A percentile compares a stretch with the other conserved stretches of the same genome.
Evolutionary conservation across 2,797 vertebrate genomes (phyloP).

Genomic region (Rhinichthys osculus): DNA sequence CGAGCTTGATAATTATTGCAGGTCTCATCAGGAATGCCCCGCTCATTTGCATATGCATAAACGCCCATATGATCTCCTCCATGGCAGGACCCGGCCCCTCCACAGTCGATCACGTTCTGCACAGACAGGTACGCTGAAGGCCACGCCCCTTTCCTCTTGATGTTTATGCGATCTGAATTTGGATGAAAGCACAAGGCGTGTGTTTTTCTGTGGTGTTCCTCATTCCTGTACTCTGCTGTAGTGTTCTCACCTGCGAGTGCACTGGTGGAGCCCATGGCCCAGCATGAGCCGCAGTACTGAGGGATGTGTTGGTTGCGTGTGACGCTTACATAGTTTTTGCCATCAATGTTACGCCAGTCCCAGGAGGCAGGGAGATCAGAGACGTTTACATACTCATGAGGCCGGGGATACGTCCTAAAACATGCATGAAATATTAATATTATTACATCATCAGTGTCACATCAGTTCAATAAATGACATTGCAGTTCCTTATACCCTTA

Average conservation of each 20-base stretch:
- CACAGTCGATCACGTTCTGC: slow-evolving; percentile 92
- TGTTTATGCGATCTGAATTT: slow-evolving; percentile 88
- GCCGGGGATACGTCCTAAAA: slow-evolving; percentile 81
- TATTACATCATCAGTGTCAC: neutral
- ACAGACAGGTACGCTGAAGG: slow-evolving; percentile 91
- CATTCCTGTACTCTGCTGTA: too few species aligned
- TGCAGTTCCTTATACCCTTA: too few species aligned
- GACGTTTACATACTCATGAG: slow-evolving; percentile 80
- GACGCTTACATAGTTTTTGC: slow-evolving; percentile 86
- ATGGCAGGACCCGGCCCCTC: slow-evolving; percentile 83
- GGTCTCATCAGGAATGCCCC: slow-evolving; percentile 92
- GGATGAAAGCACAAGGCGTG: neutral
- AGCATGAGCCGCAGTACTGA: slow-evolving; percentile 95
- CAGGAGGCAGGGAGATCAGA: slow-evolving; percentile 81
- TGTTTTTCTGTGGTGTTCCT: neutral
- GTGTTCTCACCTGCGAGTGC: slow-evolving; percentile 86
- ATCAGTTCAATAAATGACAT: neutral
- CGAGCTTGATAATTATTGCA: slow-evolving; percentile 97
- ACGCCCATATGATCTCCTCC: slow-evolving; percentile 88
- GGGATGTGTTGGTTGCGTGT: slow-evolving; percentile 96
- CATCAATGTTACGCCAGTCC: slow-evolving; percentile 89
- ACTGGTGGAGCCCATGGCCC: slow-evolving; percentile 93
- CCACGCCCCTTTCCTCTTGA: slow-evolving; percentile 89
- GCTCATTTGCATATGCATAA: slow-evolving; percentile 85
- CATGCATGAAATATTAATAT: neutral